Percentiles rank a stretch among this genome's conserved stretches.
These are phyloP conservation scores for Ascidia mentula DNA, from an alignment of 23 tunicate genomes.

Conservation along the genomic window DNA sequence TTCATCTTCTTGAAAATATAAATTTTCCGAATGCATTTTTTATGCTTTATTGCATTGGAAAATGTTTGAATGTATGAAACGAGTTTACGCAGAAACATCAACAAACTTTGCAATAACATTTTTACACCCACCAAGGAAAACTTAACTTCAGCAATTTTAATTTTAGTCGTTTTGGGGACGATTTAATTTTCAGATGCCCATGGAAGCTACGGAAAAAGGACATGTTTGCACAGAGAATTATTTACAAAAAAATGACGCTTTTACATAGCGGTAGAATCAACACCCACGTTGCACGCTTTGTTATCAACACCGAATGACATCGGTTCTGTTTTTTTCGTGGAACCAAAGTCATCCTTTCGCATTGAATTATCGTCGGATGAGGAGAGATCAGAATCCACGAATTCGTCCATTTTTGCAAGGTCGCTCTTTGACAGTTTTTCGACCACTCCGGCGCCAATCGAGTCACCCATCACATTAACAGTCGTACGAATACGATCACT, in stretches of 20 bases:
- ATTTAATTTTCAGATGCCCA: not conserved
- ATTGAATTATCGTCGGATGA: not conserved
- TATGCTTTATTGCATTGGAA: too few relatives aligned
- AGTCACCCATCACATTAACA: constrained; percentile 87
- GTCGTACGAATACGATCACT: constrained; percentile 86
- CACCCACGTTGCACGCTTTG: not conserved
- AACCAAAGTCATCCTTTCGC: not conserved
- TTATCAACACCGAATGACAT: not conserved
- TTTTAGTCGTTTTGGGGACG: too few relatives aligned
- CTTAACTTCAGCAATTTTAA: too few relatives aligned
- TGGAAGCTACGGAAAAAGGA: not conserved
- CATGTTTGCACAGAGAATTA: not conserved
- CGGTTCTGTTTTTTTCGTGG: too few relatives aligned
- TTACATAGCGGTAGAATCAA: not conserved
- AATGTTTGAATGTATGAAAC: too few relatives aligned
- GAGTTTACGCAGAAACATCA: too few relatives aligned
- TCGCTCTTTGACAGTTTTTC: constrained; percentile 45
- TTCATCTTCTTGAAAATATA: too few relatives aligned
- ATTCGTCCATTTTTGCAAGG: constrained; percentile 21
- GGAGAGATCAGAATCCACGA: not conserved
- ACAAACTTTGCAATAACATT: too few relatives aligned
- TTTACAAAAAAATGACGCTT: not conserved
- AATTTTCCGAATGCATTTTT: too few relatives aligned
- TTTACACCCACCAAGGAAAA: too few relatives aligned
- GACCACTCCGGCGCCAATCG: constrained; percentile 88